A percentile compares a stretch with the other conserved stretches of the same genome.
phyloP scores from a whole-genome alignment of 2,797 vertebrate genomes.

The Acipenser ruthenus region DNA sequence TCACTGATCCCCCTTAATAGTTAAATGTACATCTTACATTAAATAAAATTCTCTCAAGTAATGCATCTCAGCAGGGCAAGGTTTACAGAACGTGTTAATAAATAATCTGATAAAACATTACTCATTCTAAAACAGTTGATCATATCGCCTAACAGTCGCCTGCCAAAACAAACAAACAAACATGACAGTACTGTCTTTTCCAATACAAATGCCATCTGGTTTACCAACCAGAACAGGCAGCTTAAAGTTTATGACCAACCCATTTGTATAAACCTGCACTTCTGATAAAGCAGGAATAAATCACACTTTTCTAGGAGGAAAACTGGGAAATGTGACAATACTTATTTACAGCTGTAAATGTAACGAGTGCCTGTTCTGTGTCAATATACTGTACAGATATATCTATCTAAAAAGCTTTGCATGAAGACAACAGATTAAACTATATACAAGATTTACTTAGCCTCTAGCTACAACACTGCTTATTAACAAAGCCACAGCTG shows the following conservation, averaged over 20 bases:
- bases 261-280: background rate
- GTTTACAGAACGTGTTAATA: too few relatives aligned
- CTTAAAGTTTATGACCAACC: background rate
- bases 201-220: background rate
- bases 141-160: too few relatives aligned
- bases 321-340: constrained; percentile 2
- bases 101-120: too few relatives aligned
- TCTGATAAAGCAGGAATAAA: background rate
- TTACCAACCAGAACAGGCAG: background rate
- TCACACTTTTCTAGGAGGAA: background rate
- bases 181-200: background rate
- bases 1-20: too few relatives aligned
- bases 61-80: too few relatives aligned
- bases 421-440: constrained; percentile 30
- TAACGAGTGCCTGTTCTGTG: constrained; percentile 23
- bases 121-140: too few relatives aligned
- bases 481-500: constrained; percentile 20
- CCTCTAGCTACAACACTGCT: constrained; percentile 35
- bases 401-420: constrained; percentile 16
- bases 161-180: background rate
- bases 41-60: too few relatives aligned
- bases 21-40: too few relatives aligned
- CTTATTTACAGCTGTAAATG: background rate
- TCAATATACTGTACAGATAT: constrained; percentile 32
- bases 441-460: constrained; percentile 33